Evolutionary conservation across 2,113 vertebrate species (phyloP), one percentile per base, ranked within the genome.

Genomic region (Capricornis sumatraensis): DNA sequence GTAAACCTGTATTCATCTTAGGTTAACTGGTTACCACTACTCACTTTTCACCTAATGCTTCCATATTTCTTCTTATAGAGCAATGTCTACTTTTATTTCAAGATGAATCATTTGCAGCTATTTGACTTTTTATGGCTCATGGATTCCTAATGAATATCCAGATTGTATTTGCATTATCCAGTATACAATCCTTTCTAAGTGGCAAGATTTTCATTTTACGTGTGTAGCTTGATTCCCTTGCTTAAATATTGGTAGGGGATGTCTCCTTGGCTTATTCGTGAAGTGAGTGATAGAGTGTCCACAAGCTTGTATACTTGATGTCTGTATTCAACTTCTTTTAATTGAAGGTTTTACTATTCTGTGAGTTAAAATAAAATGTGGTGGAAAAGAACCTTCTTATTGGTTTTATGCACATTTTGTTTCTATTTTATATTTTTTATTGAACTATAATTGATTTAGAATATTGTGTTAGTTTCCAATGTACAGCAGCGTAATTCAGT

Each of bases 61-160:
- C 58, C 94, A 91, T 98, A 91, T 85, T 86, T 98, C 97, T 81
- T 96, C 97, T 97, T 95, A 67, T 90, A 97, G 50, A 93, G 45
- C 60, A 86, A 33, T 96, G 64, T 97, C 96, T 98, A 83, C 40
- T 89, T 97, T 89, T 91, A 97, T 97, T 98, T 96, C 47, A 76
- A 92, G 97, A 98, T 98, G 0, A 98, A 98, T 98, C 58, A 25
- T 93, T 95, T 98, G 96, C 96, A 91, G 52, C 95, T 97, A 2
- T 97, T 98, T 98, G 96, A 93, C 30, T 91, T 98, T 98, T 98
- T 91, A 91, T 96, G 96, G 95, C 98, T 98, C 97, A 95, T 87
- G 81, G 95, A 47, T 98, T 98, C 90, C 78, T 97, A 98, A 98
- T 96, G 88, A 96, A 94, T 60, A 55, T 6, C 85, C 89, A 74